Percentiles rank a stretch among this genome's conserved stretches.
Conservation (phyloP, 2,888 invertebrate species). For the Schizotus pectinicornis region DNA sequence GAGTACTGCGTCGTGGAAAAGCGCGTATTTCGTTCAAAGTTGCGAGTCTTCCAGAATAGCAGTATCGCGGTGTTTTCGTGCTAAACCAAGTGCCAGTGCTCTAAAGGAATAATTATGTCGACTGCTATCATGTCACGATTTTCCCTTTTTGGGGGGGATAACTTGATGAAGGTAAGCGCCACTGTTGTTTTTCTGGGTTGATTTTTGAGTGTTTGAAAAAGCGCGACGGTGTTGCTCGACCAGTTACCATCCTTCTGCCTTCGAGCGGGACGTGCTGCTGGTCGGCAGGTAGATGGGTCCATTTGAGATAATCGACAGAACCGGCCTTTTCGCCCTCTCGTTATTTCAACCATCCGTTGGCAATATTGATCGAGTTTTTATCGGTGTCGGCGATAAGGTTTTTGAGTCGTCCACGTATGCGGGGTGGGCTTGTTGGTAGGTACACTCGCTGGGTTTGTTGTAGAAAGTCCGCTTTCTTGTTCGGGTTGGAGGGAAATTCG, state of each 20-base stretch:
- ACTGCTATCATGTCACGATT: slow-evolving; percentile 80
- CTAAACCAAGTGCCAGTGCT: slow-evolving; percentile 31
- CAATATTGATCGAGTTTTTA: too few relatives aligned
- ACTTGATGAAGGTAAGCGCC: slow-evolving; percentile 70
- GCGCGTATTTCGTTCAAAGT: slow-evolving; percentile 38
- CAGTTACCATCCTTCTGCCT: background rate
- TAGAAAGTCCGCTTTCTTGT: background rate
- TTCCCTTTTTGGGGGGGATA: slow-evolving; percentile 73
- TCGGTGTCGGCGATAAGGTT: slow-evolving; percentile 2
- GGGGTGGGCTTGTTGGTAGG: slow-evolving; percentile 3
- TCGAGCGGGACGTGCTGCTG: too few relatives aligned
- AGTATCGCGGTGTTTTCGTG: slow-evolving; percentile 47
- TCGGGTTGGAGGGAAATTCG: background rate
- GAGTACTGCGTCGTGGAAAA: slow-evolving; percentile 51
- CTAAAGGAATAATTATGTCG: slow-evolving; percentile 62
- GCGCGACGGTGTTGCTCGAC: slow-evolving; percentile 17
- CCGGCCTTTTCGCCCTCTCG: slow-evolving; percentile 34
- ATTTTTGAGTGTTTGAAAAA: slow-evolving; percentile 6
- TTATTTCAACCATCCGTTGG: slow-evolving; percentile 2
- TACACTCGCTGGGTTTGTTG: background rate
- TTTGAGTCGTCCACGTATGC: slow-evolving; percentile 4
- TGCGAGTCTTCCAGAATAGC: slow-evolving; percentile 52
- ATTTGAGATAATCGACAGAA: slow-evolving; percentile 42
- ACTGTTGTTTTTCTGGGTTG: background rate
- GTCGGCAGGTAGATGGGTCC: slow-evolving; percentile 35